These are phyloP conservation scores for Gopherus evgoodei DNA, from an alignment of 2,113 vertebrate genomes.

Conservation along the genomic window DNA sequence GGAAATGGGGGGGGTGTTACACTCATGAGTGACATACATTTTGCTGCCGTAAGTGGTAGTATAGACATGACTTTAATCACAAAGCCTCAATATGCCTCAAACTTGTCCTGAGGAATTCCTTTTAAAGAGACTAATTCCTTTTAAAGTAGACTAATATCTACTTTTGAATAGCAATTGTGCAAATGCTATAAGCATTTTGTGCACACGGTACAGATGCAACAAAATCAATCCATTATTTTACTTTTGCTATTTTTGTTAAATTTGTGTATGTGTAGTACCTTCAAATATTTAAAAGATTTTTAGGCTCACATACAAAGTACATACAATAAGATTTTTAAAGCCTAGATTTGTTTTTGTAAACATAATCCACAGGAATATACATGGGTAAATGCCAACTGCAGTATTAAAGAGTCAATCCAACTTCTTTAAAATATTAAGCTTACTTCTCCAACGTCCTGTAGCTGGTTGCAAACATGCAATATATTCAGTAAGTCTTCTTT, in stretches of 20 bases:
- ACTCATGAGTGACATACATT: too few species aligned
- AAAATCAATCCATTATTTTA: not conserved
- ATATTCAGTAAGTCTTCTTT: conserved; percentile 97
- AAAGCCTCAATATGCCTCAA: not conserved
- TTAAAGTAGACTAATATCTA: not conserved
- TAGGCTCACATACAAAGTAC: not conserved
- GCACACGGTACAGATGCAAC: not conserved
- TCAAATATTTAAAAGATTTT: not conserved
- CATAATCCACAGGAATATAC: not conserved
- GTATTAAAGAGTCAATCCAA: not conserved
- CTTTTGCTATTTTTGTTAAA: not conserved
- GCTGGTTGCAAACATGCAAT: conserved; percentile 98
- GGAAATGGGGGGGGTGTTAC: too few species aligned
- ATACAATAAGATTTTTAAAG: not conserved
- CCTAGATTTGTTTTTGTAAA: not conserved
- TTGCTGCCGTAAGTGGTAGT: too few species aligned
- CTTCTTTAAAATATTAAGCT: conserved; percentile 74
- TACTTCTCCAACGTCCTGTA: conserved; percentile 99
- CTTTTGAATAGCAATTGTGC: not conserved
- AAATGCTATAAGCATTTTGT: not conserved
- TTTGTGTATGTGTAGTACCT: not conserved
- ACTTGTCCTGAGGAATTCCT: not conserved
- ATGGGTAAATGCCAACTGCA: not conserved
- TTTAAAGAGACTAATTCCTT: not conserved
- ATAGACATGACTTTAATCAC: not conserved